Evolutionary conservation across 1,140 invertebrate species (phyloP), one percentile per base, ranked within the genome.

Genomic region (Phocides pigmalion): DNA sequence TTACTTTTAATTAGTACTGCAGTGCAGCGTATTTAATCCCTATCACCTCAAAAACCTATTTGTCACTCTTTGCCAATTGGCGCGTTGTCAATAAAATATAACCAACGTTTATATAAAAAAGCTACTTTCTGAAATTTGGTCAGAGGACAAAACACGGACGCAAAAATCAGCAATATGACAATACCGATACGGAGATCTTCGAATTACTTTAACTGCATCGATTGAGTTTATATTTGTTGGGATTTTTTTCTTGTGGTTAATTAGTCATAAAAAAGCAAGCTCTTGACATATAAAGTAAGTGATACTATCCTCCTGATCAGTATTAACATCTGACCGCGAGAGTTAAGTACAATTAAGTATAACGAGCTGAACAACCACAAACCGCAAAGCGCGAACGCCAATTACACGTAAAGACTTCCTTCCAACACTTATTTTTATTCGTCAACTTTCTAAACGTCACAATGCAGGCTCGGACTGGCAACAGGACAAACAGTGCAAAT

Each of bases 311-410:
- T 12, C 15, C 44, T 39, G 35, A 12, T 14, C n/a, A 47, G 56
- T 25, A 20, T 46, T 47, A 37, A 47, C 17, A 59, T 37, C 42
- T 59, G 39, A 59, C 56, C 56, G 25, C 56, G 56, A 15, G 42
- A 59, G 47, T 59, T 59, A 59, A 59, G 56, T 59, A 59, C 44
- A 47, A 59, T 59, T 59, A 46, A 59, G 25, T 47, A 58, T 46
- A 47, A 58, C 35, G 37, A 54, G 35, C 37, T 58, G 16, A 46
- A 14, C 42, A 42, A 59, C 56, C 56, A 59, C 56, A 59, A 59
- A 59, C 56, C 56, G 22, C 56, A 59, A 59, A 47, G 28, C 25
- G 42, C 56, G 17, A 59, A 46, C 56, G 17, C 19, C 56, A 47
- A 46, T 47, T 59, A 47, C 6, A 54, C 22, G 42, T 46, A 46